phyloP scores from a whole-genome alignment of 2,888 invertebrate genomes.

The Rhingia rostrata region DNA sequence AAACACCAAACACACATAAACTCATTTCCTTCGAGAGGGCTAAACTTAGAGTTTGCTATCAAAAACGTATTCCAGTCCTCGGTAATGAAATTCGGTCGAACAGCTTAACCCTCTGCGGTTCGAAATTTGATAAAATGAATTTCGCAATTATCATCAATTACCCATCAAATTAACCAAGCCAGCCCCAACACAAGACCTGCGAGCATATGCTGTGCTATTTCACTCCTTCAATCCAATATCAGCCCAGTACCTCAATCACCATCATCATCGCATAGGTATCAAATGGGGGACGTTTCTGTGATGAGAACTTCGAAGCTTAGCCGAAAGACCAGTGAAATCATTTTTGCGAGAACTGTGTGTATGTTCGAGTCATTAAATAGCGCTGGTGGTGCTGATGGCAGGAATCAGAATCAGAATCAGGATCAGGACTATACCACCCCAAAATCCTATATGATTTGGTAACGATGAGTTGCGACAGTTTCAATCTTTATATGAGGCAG shows the following conservation, averaged over 20 bases:
- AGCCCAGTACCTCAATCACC: neutral
- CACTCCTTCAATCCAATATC: slow-evolving; percentile 2
- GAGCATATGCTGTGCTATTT: slow-evolving; percentile 23
- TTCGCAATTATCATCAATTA: slow-evolving; percentile 72
- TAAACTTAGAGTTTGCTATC: no score
- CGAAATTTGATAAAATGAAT: slow-evolving; percentile 67
- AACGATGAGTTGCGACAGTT: slow-evolving; percentile 70
- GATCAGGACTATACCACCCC: slow-evolving; percentile 1
- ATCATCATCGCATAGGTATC: slow-evolving; percentile 30
- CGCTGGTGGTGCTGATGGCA: slow-evolving; percentile 51
- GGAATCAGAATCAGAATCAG: slow-evolving; percentile 69
- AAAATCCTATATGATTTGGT: slow-evolving; percentile 40
- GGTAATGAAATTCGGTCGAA: slow-evolving; percentile 47
- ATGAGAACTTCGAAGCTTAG: slow-evolving; percentile 17
- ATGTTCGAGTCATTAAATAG: slow-evolving; percentile 61
- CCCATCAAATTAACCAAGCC: slow-evolving; percentile 68
- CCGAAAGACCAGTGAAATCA: slow-evolving; percentile 53
- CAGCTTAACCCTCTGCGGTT: slow-evolving; percentile 62
- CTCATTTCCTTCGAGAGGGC: no score
- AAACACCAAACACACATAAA: no score
- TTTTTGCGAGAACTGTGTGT: slow-evolving; percentile 47
- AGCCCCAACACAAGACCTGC: slow-evolving; percentile 23
- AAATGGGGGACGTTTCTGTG: slow-evolving; percentile 26
- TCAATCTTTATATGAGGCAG: slow-evolving; percentile 49
- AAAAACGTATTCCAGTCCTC: no score